phyloP scores from a whole-genome alignment of 1,140 invertebrate species.

The Apis dorsata region DNA sequence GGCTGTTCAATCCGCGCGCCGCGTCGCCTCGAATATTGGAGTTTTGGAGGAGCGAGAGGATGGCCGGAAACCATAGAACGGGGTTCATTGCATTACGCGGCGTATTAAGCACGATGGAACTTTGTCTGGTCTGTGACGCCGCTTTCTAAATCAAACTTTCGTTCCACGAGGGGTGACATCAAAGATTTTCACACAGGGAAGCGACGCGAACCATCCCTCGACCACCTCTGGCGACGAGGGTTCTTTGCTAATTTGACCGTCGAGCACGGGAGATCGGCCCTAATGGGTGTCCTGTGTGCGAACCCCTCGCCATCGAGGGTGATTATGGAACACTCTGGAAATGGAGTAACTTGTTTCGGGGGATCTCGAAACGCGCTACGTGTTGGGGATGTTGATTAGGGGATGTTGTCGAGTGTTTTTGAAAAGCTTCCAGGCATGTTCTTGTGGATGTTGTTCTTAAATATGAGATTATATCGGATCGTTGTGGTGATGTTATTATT shows the following conservation, averaged over 20 bases:
- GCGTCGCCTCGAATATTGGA: neutral
- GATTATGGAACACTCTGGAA: neutral
- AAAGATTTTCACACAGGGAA: neutral
- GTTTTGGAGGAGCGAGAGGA: neutral
- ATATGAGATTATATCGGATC: no score
- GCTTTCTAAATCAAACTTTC: slow-evolving; percentile 44
- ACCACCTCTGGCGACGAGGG: neutral
- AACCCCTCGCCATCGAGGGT: neutral
- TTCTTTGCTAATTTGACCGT: slow-evolving; percentile 21
- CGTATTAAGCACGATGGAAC: slow-evolving; percentile 39
- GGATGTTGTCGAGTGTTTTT: no score
- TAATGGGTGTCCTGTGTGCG: slow-evolving; percentile 14
- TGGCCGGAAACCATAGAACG: neutral
- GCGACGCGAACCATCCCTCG: neutral
- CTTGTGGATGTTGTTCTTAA: no score
- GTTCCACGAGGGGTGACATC: neutral
- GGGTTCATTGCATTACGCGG: slow-evolving; percentile 13
- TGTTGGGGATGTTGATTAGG: no score
- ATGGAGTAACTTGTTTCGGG: neutral
- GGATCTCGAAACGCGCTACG: no score
- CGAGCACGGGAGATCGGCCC: neutral
- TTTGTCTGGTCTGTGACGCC: slow-evolving; percentile 27
- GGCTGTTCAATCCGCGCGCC: neutral
- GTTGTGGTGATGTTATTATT: no score
- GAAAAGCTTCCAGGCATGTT: no score